Evolutionary conservation across 2,888 invertebrate species (phyloP).

Genomic region (Hipparchia sbordonii): DNA sequence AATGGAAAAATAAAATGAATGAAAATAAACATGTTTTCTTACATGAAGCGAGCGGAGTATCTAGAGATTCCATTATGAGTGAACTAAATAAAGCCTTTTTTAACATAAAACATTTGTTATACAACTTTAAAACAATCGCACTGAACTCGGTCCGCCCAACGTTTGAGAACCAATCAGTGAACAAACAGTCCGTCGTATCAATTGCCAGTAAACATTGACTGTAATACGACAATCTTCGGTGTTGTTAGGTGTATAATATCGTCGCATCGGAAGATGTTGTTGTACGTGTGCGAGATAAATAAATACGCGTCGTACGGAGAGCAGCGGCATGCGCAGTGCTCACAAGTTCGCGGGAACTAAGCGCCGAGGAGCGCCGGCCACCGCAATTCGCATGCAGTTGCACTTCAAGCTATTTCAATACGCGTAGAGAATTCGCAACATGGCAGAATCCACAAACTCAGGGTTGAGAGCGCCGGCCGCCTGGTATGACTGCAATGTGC

Average conservation of each 20-base stretch:
- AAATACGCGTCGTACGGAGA: slow-evolving; percentile 54
- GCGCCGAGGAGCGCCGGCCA: slow-evolving; percentile 47
- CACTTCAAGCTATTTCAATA: slow-evolving; percentile 76
- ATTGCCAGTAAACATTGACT: slow-evolving; percentile 60
- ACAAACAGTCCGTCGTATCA: slow-evolving; percentile 52
- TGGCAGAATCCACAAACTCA: slow-evolving; percentile 60
- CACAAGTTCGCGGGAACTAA: slow-evolving; percentile 64
- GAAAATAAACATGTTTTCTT: slow-evolving; percentile 28
- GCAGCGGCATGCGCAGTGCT: slow-evolving; percentile 47
- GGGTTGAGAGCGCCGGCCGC: slow-evolving; percentile 48
- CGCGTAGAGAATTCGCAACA: slow-evolving; percentile 73
- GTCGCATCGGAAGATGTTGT: slow-evolving; percentile 52
- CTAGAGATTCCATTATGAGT: slow-evolving; percentile 36
- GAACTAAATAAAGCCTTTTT: slow-evolving; percentile 10
- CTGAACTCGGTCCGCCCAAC: slow-evolving; percentile 20
- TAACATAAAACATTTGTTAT: slow-evolving; percentile 25
- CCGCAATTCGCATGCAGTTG: slow-evolving; percentile 55
- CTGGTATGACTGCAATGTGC: slow-evolving; percentile 45
- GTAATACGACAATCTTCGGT: slow-evolving; percentile 45
- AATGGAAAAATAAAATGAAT: neutral
- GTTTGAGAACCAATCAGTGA: slow-evolving; percentile 39
- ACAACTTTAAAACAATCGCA: slow-evolving; percentile 29
- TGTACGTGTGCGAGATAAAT: slow-evolving; percentile 54
- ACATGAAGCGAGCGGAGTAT: slow-evolving; percentile 34
- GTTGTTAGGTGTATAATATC: slow-evolving; percentile 43